These are phyloP conservation scores for Sebastes schlegelii DNA, from an alignment of 2,113 vertebrate species.

Conservation along the genomic window DNA sequence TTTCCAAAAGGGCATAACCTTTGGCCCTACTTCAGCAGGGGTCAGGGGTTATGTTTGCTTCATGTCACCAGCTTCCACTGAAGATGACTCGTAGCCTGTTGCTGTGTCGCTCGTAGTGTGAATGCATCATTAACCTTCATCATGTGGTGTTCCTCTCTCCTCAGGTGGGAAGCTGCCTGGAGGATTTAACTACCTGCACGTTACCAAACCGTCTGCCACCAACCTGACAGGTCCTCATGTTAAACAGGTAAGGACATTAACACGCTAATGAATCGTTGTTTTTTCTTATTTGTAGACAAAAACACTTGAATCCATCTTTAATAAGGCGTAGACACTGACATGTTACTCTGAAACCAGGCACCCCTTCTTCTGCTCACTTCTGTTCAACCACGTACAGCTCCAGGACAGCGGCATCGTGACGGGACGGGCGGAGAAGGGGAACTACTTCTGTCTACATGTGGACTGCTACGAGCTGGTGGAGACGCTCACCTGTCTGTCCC, in stretches of 20 bases:
- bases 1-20: too few species aligned
- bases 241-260: constrained; percentile 36
- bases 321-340: neutral
- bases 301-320: neutral
- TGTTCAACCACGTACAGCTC: neutral
- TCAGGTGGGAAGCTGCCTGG: constrained; percentile 91
- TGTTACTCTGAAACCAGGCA: neutral
- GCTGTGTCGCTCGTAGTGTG: too few species aligned
- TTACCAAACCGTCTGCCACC: constrained; percentile 85
- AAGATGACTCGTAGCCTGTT: too few species aligned
- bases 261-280: neutral
- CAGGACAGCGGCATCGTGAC: constrained; percentile 88
- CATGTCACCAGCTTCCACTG: too few species aligned
- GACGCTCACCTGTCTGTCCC: constrained; percentile 90
- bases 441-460: constrained; percentile 90
- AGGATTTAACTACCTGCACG: constrained; percentile 88
- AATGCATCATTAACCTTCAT: neutral
- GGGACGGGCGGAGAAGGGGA: constrained; percentile 81
- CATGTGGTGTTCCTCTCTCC: neutral
- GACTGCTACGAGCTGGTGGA: constrained; percentile 85
- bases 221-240: constrained; percentile 32
- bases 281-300: neutral
- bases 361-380: too few species aligned
- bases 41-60: too few species aligned
- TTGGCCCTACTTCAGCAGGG: too few species aligned